phyloP scores from a whole-genome alignment of 2,797 vertebrate genomes.

The Propithecus deckenii region DNA sequence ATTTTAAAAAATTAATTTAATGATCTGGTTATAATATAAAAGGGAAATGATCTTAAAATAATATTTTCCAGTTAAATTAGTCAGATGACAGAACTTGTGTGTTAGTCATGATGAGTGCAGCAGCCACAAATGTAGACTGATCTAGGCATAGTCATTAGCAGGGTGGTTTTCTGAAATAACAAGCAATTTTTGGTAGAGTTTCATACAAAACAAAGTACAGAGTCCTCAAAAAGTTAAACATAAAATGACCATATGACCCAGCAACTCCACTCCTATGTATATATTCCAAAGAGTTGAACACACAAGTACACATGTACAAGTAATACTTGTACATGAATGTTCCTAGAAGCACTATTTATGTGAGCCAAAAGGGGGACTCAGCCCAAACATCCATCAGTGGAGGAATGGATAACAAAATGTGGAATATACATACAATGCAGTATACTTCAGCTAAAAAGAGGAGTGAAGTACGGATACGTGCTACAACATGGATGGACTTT shows the following conservation, averaged over 20 bases:
- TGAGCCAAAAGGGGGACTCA: not conserved
- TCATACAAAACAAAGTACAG: not conserved
- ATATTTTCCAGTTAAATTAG: not conserved
- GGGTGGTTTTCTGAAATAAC: not conserved
- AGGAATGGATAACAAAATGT: not conserved
- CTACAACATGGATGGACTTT: not conserved
- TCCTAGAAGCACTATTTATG: not conserved
- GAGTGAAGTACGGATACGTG: not conserved
- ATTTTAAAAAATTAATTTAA: not conserved
- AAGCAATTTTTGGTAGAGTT: not conserved
- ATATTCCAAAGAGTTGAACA: not conserved
- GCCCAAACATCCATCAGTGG: not conserved
- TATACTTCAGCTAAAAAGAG: not conserved
- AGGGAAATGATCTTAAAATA: not conserved
- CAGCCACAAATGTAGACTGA: not conserved
- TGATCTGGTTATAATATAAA: not conserved
- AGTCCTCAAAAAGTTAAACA: constrained; percentile 16
- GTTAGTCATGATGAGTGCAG: not conserved
- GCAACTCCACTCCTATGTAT: not conserved
- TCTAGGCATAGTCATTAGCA: not conserved
- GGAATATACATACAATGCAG: not conserved
- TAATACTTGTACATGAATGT: not conserved
- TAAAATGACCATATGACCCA: not conserved
- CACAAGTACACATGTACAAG: too few relatives aligned
- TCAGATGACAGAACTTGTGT: not conserved